Conservation (phyloP, 1,140 invertebrate genomes). For the Drusus annulatus region DNA sequence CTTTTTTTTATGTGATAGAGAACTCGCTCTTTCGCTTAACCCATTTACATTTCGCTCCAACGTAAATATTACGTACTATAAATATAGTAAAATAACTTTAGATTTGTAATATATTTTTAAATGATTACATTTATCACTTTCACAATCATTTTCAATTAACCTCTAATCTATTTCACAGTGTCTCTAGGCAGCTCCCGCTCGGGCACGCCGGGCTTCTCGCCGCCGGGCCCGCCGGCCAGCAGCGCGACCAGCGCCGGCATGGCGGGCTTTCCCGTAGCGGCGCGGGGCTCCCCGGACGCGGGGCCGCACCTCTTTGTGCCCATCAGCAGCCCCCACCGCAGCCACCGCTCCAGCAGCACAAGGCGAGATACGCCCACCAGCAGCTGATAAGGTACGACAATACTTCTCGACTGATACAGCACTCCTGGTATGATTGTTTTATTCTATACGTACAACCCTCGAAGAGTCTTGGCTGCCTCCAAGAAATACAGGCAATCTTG, state of each 20-base stretch:
- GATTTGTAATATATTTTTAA: too few species aligned
- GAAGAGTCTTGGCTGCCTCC: too few species aligned
- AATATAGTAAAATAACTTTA: too few species aligned
- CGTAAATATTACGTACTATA: too few species aligned
- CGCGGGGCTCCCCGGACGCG: conserved; percentile 56
- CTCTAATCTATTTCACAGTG: conserved; percentile 71
- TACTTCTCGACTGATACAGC: too few species aligned
- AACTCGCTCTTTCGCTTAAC: too few species aligned
- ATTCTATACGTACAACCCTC: too few species aligned
- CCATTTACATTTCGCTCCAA: too few species aligned
- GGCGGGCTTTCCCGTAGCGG: not conserved
- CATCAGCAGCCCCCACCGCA: conserved; percentile 79
- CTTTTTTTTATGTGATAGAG: not conserved
- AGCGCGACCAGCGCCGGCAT: not conserved
- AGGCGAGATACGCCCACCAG: conserved; percentile 70
- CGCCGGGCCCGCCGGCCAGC: conserved; percentile 71
- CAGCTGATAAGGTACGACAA: conserved; percentile 74
- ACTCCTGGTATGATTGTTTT: too few species aligned
- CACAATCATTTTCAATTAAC: too few species aligned
- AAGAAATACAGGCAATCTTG: too few species aligned
- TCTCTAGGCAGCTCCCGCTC: conserved; percentile 93
- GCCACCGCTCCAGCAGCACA: conserved; percentile 64
- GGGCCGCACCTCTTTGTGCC: conserved; percentile 87
- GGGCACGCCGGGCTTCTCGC: conserved; percentile 89
- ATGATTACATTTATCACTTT: too few species aligned